Base-by-base conservation (phyloP, 2,797 vertebrate genomes). In the Gallirallus australis region DNA sequence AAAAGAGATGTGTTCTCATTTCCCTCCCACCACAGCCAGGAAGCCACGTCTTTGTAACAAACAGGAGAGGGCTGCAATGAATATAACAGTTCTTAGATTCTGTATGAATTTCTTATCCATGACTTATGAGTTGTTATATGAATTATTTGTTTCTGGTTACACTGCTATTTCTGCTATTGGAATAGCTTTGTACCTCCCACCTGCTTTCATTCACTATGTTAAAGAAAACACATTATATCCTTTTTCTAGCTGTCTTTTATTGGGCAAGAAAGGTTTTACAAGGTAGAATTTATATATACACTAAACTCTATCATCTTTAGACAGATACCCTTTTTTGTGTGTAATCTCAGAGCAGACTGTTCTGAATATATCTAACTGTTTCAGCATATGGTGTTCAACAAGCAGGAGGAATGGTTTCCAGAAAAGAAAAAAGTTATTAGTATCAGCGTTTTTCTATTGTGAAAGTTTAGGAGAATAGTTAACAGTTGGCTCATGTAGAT, bases 391-490 rank as follows among this genome's bases (percentile, higher is more conserved):
- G 14, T 95, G 77, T 63, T 92, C 82, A 57, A 57, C 68, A 90
- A 94, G 59, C 73, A 90, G 52, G 40, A 86, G 50, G n/a, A 91
- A 81, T 72, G 9, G 28, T 76, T 70, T 70, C 86, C 77, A 75
- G 63, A 88, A 87, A 82, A 91, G 15, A 14, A 89, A 89, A 85
- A 82, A 82, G 28, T 76, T 16, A 52, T 71, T 86, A 77, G 28
- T 88, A 83, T 97, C 75, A 96, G 52, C 12, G 31, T 75, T 93
- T 88, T 94, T 94, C 40, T 85, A 3, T 37, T 82, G 30, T 66
- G 52, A 86, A 97, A 91, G 24, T 82, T 95, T 40, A 82, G 31
- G 30, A 84, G 16, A 53, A 15, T 45, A 83, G 17, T 71, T 87
- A 71, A 78, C 76, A 76, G 48, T 60, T 84, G 47, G 30, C n/a